phyloP scores from a whole-genome alignment of 2,797 vertebrate species.

The Sebastes alutus region DNA sequence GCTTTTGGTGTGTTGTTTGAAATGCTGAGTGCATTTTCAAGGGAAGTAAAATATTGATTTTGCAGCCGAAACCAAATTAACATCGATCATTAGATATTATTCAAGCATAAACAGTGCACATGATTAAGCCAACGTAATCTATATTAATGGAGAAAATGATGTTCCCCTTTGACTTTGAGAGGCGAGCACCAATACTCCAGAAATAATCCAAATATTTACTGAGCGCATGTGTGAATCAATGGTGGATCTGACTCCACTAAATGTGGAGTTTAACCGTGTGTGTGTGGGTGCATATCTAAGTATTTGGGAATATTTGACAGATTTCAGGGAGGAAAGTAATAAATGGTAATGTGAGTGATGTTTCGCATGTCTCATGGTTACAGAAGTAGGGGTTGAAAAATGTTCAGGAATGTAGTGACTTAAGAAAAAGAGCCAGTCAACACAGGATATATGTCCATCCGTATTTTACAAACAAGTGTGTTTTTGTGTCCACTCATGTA shows the following conservation, averaged over 20 bases:
- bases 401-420: background rate
- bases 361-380: background rate
- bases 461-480: background rate
- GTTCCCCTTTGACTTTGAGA: slow-evolving; percentile 57
- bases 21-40: slow-evolving; percentile 44
- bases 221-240: slow-evolving; percentile 27
- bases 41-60: slow-evolving; percentile 65
- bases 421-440: background rate
- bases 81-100: slow-evolving; percentile 69
- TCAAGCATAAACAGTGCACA: slow-evolving; percentile 46
- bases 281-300: background rate
- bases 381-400: background rate
- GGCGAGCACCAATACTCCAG: slow-evolving; percentile 19
- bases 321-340: background rate
- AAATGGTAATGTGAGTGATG: background rate
- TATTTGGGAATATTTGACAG: background rate
- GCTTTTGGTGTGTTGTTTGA: slow-evolving; percentile 17
- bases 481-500: background rate
- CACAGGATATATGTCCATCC: background rate
- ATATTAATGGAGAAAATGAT: slow-evolving; percentile 56
- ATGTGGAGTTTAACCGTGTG: slow-evolving; percentile 20
- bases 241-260: slow-evolving; percentile 19
- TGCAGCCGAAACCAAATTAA: slow-evolving; percentile 58
- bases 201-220: slow-evolving; percentile 53
- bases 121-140: slow-evolving; percentile 50